These are phyloP conservation scores for Psittacara wagleri DNA, from an alignment of 2,113 vertebrate species.

Conservation along the genomic window DNA sequence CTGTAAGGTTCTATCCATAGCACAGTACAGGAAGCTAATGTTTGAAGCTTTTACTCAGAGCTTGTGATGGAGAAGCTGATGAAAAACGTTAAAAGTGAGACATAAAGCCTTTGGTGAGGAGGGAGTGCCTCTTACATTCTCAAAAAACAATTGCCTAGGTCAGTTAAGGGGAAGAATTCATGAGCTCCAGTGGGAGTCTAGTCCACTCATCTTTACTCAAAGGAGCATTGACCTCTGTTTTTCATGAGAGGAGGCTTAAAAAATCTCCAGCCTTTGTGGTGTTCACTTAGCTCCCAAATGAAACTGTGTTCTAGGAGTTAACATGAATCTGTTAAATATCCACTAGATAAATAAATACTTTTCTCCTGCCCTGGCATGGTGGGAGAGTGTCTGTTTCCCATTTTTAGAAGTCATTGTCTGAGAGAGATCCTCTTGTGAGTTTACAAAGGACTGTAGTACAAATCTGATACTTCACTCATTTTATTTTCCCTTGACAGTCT, in stretches of 20 bases:
- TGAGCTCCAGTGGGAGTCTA: background rate
- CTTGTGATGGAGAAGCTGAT: slow-evolving; percentile 35
- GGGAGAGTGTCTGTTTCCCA: background rate
- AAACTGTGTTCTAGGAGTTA: background rate
- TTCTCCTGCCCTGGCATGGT: background rate
- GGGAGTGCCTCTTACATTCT: background rate
- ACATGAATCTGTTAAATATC: slow-evolving; percentile 5
- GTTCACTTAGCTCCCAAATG: background rate
- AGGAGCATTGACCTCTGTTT: background rate
- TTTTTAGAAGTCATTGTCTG: background rate
- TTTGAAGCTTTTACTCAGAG: background rate
- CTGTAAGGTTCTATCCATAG: background rate
- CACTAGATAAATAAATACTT: background rate
- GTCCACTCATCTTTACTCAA: background rate
- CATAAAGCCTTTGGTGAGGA: background rate
- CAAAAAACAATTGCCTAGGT: slow-evolving; percentile 18
- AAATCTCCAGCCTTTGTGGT: background rate
- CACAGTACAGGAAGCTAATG: background rate
- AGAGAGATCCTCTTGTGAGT: background rate
- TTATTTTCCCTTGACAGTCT: background rate
- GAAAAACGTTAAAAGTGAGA: slow-evolving; percentile 11
- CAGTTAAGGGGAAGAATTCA: background rate
- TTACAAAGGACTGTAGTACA: background rate
- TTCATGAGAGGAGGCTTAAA: slow-evolving; percentile 1
- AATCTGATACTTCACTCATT: background rate